Percentiles rank a stretch among this genome's conserved stretches.
phyloP scores from a whole-genome alignment of 2,113 vertebrate species.

The Hystrix brachyura region DNA sequence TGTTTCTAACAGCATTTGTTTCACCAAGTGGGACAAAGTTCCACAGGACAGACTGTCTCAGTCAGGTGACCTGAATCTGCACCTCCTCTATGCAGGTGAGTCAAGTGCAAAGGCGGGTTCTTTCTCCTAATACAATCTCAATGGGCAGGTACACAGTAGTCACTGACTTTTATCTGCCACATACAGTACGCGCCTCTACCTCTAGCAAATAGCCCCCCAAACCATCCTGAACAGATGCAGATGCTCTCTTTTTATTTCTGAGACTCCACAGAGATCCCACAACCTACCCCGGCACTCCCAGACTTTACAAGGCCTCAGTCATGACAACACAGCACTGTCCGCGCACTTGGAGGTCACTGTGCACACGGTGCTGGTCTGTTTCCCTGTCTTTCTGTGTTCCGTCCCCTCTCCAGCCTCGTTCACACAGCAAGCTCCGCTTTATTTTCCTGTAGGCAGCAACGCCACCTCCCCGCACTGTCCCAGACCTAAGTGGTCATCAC shows the following conservation, averaged over 20 bases:
- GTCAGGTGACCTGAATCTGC: neutral
- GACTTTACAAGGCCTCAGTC: neutral
- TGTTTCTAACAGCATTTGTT: neutral
- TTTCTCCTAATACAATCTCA: slow-evolving; percentile 42
- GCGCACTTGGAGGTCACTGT: neutral
- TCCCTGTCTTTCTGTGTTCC: neutral
- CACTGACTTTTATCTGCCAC: slow-evolving; percentile 22
- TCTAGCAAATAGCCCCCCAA: neutral
- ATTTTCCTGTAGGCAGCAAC: neutral
- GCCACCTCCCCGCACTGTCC: neutral
- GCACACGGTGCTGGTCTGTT: fast-evolving
- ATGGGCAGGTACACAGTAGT: neutral
- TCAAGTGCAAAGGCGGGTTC: neutral
- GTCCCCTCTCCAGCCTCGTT: neutral
- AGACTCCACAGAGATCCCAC: neutral
- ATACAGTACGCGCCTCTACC: neutral
- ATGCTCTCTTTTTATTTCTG: slow-evolving; percentile 7
- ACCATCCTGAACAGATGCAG: neutral
- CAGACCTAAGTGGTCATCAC: neutral
- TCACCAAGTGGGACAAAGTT: neutral
- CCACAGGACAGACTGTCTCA: neutral
- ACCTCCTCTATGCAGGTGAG: neutral
- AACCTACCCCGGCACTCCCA: neutral
- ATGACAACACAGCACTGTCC: neutral
- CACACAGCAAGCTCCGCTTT: neutral